Percentiles rank a stretch among this genome's conserved stretches.
These are phyloP conservation scores for Nyctalus aviator DNA, from an alignment of 2,797 vertebrate species.

Conservation along the genomic window DNA sequence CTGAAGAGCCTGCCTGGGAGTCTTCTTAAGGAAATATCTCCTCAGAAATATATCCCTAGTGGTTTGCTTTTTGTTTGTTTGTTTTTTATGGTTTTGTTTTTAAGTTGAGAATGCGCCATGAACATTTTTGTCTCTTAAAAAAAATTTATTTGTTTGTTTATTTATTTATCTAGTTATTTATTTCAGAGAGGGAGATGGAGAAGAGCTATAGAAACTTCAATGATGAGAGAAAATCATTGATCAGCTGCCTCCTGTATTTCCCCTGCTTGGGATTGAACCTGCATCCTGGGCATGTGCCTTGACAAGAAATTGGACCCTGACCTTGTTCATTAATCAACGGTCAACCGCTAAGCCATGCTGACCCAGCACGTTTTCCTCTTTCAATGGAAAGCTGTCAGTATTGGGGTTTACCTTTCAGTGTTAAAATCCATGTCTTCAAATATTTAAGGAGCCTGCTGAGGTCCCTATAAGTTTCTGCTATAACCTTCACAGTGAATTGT, in stretches of 20 bases:
- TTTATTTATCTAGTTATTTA: too few relatives aligned
- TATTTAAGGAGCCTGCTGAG: not conserved
- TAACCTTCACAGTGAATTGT: not conserved
- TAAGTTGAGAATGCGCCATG: not conserved
- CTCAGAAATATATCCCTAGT: not conserved
- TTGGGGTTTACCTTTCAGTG: not conserved
- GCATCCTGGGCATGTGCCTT: too few relatives aligned
- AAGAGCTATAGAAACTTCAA: too few relatives aligned
- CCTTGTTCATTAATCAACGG: too few relatives aligned
- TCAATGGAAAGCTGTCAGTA: not conserved
- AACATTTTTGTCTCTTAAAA: not conserved
- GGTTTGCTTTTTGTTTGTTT: not conserved
- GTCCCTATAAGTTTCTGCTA: not conserved
- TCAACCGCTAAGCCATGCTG: too few relatives aligned
- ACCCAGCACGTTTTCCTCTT: not conserved
- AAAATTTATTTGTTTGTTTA: too few relatives aligned
- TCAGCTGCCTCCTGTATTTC: too few relatives aligned
- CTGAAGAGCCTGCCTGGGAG: not conserved
- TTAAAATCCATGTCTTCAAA: not conserved
- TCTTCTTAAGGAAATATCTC: not conserved
- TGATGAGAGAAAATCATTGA: too few relatives aligned
- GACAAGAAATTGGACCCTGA: too few relatives aligned
- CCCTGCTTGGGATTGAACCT: too few relatives aligned
- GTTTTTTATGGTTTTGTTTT: not conserved
- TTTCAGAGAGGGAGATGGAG: too few relatives aligned